A percentile compares a stretch with the other conserved stretches of the same genome.
Evolutionary conservation across 2,113 vertebrate species (phyloP).

Genomic region (Scartelaos histophorus): DNA sequence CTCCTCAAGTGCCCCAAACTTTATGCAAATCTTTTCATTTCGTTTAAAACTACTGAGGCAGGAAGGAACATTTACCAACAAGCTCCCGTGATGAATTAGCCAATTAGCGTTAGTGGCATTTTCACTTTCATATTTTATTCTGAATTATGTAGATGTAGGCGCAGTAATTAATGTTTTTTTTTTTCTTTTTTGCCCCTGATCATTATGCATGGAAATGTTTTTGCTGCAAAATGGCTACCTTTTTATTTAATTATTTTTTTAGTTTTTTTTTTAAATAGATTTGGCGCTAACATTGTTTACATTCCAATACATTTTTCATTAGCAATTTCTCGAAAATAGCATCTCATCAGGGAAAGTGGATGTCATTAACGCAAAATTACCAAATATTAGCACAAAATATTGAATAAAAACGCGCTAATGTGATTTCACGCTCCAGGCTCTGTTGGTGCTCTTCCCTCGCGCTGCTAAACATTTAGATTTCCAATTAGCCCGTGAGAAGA

Average conservation of each 20-base stretch:
- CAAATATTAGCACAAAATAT: background rate
- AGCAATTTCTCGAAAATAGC: constrained; percentile 16
- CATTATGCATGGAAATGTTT: constrained; percentile 65
- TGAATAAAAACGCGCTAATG: constrained; percentile 28
- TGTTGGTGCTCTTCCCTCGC: constrained; percentile 72
- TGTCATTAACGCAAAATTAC: constrained; percentile 5
- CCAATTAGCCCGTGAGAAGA: constrained; percentile 92
- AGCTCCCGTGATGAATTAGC: constrained; percentile 73
- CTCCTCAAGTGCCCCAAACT: constrained; percentile 34
- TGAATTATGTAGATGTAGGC: constrained; percentile 71
- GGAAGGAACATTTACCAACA: constrained; percentile 64
- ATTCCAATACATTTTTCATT: constrained; percentile 7
- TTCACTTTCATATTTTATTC: constrained; percentile 72
- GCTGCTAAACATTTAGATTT: constrained; percentile 90
- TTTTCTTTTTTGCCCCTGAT: constrained; percentile 29
- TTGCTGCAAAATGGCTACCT: constrained; percentile 46
- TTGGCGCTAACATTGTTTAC: constrained; percentile 26
- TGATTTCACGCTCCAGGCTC: constrained; percentile 59
- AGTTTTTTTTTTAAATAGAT: constrained; percentile 36
- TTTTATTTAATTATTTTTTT: constrained; percentile 5
- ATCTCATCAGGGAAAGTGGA: constrained; percentile 23
- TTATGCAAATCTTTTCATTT: constrained; percentile 72
- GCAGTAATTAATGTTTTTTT: constrained; percentile 69
- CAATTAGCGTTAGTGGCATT: constrained; percentile 72
- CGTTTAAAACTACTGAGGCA: constrained; percentile 61